A percentile compares a stretch with the other conserved stretches of the same genome.
Conservation (phyloP, 2,888 invertebrate genomes). For the Tachina grossa region DNA sequence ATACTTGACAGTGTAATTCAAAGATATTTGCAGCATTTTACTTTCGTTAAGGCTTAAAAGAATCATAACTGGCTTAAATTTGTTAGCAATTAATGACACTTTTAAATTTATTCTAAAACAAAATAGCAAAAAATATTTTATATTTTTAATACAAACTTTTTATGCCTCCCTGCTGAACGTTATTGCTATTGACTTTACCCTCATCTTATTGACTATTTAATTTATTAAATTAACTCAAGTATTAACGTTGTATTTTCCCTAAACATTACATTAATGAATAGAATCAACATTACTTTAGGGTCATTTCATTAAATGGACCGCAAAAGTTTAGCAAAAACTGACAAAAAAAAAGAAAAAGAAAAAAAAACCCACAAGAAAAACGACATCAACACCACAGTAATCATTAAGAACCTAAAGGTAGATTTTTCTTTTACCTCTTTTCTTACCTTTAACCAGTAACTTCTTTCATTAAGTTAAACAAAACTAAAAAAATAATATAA, state of each 20-base stretch:
- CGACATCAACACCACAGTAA: constrained; percentile 29
- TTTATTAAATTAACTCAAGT: constrained; percentile 39
- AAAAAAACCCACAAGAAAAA: neutral
- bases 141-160: too few species aligned
- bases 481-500: neutral
- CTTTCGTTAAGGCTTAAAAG: too few species aligned
- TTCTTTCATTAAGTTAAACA: constrained; percentile 21
- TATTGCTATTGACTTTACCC: constrained; percentile 11
- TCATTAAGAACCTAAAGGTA: constrained; percentile 41
- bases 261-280: constrained; percentile 26
- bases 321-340: constrained; percentile 12
- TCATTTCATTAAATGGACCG: constrained; percentile 40
- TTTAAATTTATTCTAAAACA: too few species aligned
- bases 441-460: neutral
- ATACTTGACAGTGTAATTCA: too few species aligned
- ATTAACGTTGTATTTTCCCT: neutral
- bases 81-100: too few species aligned
- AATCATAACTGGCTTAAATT: too few species aligned
- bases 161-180: neutral
- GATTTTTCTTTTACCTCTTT: constrained; percentile 15
- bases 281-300: constrained; percentile 44
- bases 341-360: neutral
- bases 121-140: too few species aligned
- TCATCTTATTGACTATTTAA: constrained; percentile 4
- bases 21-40: too few species aligned